phyloP scores from a whole-genome alignment of 1,140 invertebrate species.

The Stegodyphus mimosarum region DNA sequence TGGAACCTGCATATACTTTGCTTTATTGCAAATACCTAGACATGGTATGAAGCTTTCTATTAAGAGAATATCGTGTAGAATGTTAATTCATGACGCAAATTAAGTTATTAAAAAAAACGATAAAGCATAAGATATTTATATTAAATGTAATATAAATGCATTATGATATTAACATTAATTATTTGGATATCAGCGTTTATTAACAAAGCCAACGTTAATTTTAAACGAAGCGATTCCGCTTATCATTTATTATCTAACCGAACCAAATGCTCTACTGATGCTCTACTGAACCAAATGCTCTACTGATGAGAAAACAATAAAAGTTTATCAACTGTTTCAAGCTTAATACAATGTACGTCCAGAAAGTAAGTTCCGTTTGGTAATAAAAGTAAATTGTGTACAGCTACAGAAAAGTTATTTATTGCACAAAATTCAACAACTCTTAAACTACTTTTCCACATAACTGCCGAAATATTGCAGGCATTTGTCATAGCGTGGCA shows the following conservation, averaged over 20 bases:
- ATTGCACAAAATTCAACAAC: too few relatives aligned
- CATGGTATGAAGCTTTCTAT: not conserved
- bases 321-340: not conserved
- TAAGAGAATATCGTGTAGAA: not conserved
- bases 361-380: too few relatives aligned
- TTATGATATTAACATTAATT: not conserved
- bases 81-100: not conserved
- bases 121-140: not conserved
- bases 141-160: not conserved
- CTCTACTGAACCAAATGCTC: not conserved
- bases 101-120: too few relatives aligned
- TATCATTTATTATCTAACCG: not conserved
- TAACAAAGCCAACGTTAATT: not conserved
- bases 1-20: not conserved
- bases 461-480: too few relatives aligned
- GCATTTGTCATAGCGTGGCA: too few relatives aligned
- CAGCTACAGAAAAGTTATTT: too few relatives aligned
- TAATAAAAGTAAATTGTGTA: too few relatives aligned
- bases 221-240: not conserved
- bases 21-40: not conserved
- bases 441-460: too few relatives aligned
- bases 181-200: not conserved
- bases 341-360: too few relatives aligned
- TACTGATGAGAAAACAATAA: not conserved
- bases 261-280: not conserved